phyloP scores from a whole-genome alignment of 2,797 vertebrate genomes.

The Emys orbicularis region DNA sequence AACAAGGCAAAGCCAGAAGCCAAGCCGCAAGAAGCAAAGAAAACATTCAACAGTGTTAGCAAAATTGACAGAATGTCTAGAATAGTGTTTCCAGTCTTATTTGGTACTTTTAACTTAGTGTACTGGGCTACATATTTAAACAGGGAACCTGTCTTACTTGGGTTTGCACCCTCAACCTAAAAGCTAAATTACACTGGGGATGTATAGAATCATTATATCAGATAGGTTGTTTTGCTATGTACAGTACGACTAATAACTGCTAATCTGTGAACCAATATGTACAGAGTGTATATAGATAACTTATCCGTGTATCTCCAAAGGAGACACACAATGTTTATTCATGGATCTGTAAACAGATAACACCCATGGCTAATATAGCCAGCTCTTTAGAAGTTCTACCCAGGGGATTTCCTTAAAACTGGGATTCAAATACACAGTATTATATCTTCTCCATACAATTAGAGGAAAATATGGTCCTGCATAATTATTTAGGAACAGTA shows the following conservation, averaged over 20 bases:
- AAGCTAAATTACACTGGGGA: constrained; percentile 68
- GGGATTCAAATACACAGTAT: constrained; percentile 69
- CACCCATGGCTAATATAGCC: constrained; percentile 75
- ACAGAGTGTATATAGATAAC: constrained; percentile 83
- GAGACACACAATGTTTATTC: constrained; percentile 73
- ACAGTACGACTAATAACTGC: constrained; percentile 96
- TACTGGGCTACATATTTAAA: constrained; percentile 99
- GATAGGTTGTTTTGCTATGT: constrained; percentile 85
- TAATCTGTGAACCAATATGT: constrained; percentile 87
- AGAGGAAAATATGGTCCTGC: constrained; percentile 59
- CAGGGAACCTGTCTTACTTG: constrained; percentile 95
- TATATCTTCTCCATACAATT: constrained; percentile 66
- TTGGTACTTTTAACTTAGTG: constrained; percentile 96
- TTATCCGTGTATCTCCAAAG: constrained; percentile 77
- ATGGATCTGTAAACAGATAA: constrained; percentile 76
- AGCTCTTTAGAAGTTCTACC: constrained; percentile 74
- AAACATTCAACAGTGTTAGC: constrained; percentile 99
- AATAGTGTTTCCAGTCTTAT: constrained; percentile 98
- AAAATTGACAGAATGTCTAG: constrained; percentile 99
- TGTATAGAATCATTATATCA: constrained; percentile 81
- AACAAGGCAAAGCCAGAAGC: constrained; percentile 86
- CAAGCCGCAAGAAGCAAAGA: constrained; percentile 92
- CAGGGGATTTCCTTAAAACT: constrained; percentile 69
- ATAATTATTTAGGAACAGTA: constrained; percentile 69
- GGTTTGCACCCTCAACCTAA: constrained; percentile 92